Evolutionary conservation across 2,888 invertebrate genomes (phyloP), one percentile per base, ranked within the genome.

Genomic region (Carabus problematicus): DNA sequence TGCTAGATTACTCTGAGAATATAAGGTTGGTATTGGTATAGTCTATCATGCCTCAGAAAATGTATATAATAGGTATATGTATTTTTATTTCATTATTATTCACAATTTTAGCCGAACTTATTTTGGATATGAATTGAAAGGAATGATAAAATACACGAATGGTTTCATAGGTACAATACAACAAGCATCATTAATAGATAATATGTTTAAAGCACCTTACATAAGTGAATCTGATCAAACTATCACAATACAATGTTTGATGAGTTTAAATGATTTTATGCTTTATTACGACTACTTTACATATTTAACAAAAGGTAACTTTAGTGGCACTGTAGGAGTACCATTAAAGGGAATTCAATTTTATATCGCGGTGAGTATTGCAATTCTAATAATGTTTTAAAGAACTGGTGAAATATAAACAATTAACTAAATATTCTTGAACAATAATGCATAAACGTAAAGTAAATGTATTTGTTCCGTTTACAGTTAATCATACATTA

Each of bases 251-350:
- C 2, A 12, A 45, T 11, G 12, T 45, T 8, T 63, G 16, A 49
- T 52, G 18, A 16, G 49, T 8, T 63, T 63, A 29, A 29, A 29
- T 29, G 29, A 29, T 29, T 29, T 29, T 6, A 29, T 29, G 29
- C 6, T 29, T 29, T 29, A 29, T n/a, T 63, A 52, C 18, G 63
- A 63, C 12, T 63, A 63, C 18, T 1, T 41, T 6, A 52, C 63
- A 7, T 9, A 41, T 18, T 41, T 63, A 18, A 63, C 42, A 14
- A 42, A 41, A 11, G 16, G 16, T 11, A 9, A 40, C 8, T 52
- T 54, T 63, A 16, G 18, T 4, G 63, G 63, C n/a, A 63, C 63
- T 16, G 63, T 63, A 18, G 41, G 41, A 40, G 14, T 63, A 52
- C 63, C 63, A 39, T 16, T 41, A 9, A 42, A 54, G 0, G 7